Base-by-base conservation (phyloP, 2,797 vertebrate genomes). In the Pantherophis alleghaniensis region DNA sequence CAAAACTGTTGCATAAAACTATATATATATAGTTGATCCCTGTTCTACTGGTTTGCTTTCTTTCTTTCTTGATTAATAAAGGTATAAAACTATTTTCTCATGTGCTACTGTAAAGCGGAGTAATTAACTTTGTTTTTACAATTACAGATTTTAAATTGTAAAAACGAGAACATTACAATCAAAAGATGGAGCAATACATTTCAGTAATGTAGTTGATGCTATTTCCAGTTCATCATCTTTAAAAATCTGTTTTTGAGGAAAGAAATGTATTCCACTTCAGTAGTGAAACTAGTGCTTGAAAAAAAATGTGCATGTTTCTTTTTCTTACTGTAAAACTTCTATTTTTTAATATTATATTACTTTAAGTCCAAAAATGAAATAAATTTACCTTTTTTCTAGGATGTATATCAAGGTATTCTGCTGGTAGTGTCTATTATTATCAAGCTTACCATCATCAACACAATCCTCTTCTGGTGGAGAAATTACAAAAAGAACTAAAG, bases 391-490 rank as follows among this genome's bases (percentile, higher is more conserved):
- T 1, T 90, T 96, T 2, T 97, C 95, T 96, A 99, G 99, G 99
- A 61, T 99, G 99, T 96, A 98, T 99, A 98, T 99, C 99, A 42
- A 98, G 99, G 92, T 99, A 99, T 96, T 99, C 99, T 0, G 99
- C 99, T 92, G 99, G 99, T n/a, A 99, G 98, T 89, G 97, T 99
- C 87, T 98, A 99, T 96, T 99, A 98, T 97, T 99, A 99, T 96
- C 99, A 98, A 12, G 99, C 98, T 47, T 99, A 99, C 95, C 99
- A 99, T 96, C 98, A 99, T 91, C 98, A 98, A 96, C 99, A 99
- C 96, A 99, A 98, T 96, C 98, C 98, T 56, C 98, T 98, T 88
- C 98, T 99, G 96, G 98, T 99, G 91, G 98, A 99, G 96, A 98
- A 98, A 91, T 96, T 99, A 93, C 98, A 99, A 96, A 99, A 98